Conservation (phyloP, 1,140 invertebrate species). For the Drosophila sucinea region DNA sequence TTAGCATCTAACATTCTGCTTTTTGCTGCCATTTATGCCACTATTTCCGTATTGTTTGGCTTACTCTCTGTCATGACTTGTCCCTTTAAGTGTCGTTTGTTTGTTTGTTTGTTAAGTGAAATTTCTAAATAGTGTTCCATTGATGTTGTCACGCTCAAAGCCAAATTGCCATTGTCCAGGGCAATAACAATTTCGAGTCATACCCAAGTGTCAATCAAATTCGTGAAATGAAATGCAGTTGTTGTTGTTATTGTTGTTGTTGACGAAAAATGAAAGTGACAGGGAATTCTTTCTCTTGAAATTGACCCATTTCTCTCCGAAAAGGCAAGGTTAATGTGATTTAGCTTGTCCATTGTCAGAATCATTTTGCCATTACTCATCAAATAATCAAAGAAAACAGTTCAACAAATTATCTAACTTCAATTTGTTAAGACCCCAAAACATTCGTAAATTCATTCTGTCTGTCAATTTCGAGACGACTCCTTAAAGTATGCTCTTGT, state of each 20-base stretch:
- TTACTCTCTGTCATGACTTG: conserved; percentile 25
- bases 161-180: conserved; percentile 61
- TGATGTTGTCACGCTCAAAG: conserved; percentile 65
- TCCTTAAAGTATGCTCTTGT: not conserved
- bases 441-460: not conserved
- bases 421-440: not conserved
- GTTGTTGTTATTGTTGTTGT: not conserved
- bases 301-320: not conserved
- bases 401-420: not conserved
- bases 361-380: not conserved
- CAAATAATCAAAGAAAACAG: not conserved
- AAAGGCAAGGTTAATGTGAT: not conserved
- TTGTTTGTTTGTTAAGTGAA: conserved; percentile 63
- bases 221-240: conserved; percentile 13
- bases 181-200: conserved; percentile 50
- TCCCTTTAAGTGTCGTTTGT: conserved; percentile 5
- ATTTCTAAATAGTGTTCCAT: conserved; percentile 51
- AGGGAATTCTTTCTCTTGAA: conserved; percentile 15
- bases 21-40: conserved; percentile 30
- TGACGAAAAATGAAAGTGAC: conserved; percentile 45
- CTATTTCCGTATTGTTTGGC: conserved; percentile 37
- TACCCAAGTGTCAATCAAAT: conserved; percentile 42
- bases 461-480: not conserved
- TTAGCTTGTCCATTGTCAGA: not conserved
- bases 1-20: conserved; percentile 66